phyloP scores from a whole-genome alignment of 2,888 invertebrate genomes.

The Amphipoea lucens region DNA sequence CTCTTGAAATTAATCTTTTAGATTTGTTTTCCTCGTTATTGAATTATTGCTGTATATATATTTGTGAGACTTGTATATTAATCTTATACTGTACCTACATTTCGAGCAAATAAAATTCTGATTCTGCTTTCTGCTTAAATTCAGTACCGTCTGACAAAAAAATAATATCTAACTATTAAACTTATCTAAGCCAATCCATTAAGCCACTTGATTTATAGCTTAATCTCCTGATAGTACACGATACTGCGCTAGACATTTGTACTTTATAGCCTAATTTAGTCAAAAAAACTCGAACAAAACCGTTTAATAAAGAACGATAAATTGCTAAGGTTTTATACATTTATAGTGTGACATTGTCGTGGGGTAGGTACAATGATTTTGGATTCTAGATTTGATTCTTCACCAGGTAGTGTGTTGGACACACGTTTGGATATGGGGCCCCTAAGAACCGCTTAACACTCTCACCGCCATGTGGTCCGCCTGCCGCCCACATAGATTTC shows the following conservation, averaged over 20 bases:
- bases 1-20: not conserved
- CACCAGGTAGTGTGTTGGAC: not conserved
- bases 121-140: not conserved
- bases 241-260: constrained; percentile 42
- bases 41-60: not conserved
- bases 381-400: not conserved
- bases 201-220: constrained; percentile 55
- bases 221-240: constrained; percentile 56
- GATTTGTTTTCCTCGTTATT: not conserved
- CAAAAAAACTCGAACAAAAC: constrained; percentile 45
- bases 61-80: not conserved
- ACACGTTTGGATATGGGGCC: not conserved
- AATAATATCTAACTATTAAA: constrained; percentile 30
- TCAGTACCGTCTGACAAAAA: constrained; percentile 22
- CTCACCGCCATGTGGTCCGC: no score
- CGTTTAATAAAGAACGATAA: constrained; percentile 39
- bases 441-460: no score
- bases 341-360: constrained; percentile 6
- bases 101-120: no score
- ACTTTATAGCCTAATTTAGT: constrained; percentile 48
- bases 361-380: not conserved
- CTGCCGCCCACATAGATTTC: no score
- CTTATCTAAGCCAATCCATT: constrained; percentile 49
- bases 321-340: not conserved
- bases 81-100: no score